Percentiles rank a stretch among this genome's conserved stretches.
Evolutionary conservation across 1,140 invertebrate species (phyloP).

Genomic region (Aradophagus sp.): DNA sequence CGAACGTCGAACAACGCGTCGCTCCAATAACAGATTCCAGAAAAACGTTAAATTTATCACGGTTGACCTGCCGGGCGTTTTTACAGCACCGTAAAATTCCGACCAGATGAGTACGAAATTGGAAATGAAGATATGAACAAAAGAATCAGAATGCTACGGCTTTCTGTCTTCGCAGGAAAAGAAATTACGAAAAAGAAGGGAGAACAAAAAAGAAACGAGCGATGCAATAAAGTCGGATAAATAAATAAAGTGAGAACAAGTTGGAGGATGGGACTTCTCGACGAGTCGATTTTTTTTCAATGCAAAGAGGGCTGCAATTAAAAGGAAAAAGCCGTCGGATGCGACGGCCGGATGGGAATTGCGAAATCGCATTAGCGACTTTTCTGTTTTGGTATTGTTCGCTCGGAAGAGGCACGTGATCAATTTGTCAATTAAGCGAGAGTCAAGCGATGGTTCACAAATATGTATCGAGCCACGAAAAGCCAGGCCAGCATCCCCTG

Average conservation of each 20-base stretch:
- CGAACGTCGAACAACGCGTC: constrained; percentile 60
- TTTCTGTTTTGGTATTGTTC: constrained; percentile 54
- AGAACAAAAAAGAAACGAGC: too few relatives aligned
- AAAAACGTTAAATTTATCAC: constrained; percentile 65
- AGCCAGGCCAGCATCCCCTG: constrained; percentile 57
- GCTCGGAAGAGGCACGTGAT: constrained; percentile 66
- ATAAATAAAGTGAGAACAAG: constrained; percentile 4
- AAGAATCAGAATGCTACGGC: too few relatives aligned
- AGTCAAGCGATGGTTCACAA: constrained; percentile 13
- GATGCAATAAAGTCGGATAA: constrained; percentile 14
- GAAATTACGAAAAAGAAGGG: too few relatives aligned
- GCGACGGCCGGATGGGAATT: constrained; percentile 3
- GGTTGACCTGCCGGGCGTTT: constrained; percentile 52
- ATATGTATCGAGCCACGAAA: constrained; percentile 41
- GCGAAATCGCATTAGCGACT: constrained; percentile 39
- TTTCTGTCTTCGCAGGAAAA: too few relatives aligned
- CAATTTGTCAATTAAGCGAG: constrained; percentile 69
- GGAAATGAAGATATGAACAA: constrained; percentile 45
- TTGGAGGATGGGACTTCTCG: too few relatives aligned
- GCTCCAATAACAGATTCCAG: constrained; percentile 58
- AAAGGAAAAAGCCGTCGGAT: too few relatives aligned
- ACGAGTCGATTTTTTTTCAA: too few relatives aligned
- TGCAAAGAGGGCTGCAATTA: too few relatives aligned
- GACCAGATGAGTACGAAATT: constrained; percentile 41
- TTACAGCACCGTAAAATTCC: constrained; percentile 42